Evolutionary conservation across 2,797 vertebrate genomes (phyloP), one percentile per base, ranked within the genome.

Genomic region (Danionella dracula): DNA sequence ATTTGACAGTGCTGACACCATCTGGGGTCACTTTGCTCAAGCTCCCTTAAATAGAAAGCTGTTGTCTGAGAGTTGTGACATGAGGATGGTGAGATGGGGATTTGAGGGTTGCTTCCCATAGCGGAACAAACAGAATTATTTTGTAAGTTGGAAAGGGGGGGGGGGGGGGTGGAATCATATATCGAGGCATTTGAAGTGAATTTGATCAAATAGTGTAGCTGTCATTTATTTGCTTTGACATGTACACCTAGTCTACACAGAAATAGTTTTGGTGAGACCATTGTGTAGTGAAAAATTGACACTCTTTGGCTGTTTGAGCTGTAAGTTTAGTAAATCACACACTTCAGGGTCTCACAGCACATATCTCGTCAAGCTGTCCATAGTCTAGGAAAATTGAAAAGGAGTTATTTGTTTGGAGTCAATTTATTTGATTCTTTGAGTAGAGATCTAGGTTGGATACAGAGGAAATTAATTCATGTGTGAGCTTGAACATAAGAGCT

Each of bases 311-410:
- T 44, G 41, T 51, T 27, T 58, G 46, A 35, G 35, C 35, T 21
- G n/a, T 32, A 86, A 84, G 86, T 83, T 81, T 19, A 66, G 37
- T 29, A 56, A 55, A 66, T 46, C 41, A 38, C 85, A 77, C 79
- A 83, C 81, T 87, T 85, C 88, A 79, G 83, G 81, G 79, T 76
- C 38, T 31, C 49, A 32, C 86, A 86, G 74, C 83, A 82, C 81
- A 87, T 88, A 84, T 86, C 87, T 82, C 85, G 75, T 77, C 74
- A 81, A 84, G 82, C 80, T 80, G 78, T 80, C 83, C 85, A 84
- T 84, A 84, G 83, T 77, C 44, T 53, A n/a, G n/a, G n/a, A n/a
- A n/a, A 8, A 31, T 50, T 57, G 23, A 32, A 49, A 49, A 9
- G 4, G 46, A 27, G 19, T 27, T 31, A 71, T 51, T 65, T 5